A percentile compares a stretch with the other conserved stretches of the same genome.
These are phyloP conservation scores for Leptatherina wallacei DNA, from an alignment of 2,797 vertebrate species.

Conservation along the genomic window DNA sequence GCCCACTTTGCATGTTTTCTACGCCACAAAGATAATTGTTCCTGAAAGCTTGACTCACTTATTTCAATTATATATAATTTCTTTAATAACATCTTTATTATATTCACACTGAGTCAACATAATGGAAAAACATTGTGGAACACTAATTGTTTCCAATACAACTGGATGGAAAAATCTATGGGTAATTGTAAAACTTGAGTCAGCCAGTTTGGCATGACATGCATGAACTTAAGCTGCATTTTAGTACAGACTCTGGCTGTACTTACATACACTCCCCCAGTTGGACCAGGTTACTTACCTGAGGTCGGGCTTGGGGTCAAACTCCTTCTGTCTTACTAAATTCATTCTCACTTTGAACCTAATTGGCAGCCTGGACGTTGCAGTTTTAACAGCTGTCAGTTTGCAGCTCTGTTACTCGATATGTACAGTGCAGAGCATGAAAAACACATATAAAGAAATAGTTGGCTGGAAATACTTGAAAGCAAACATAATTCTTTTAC, in stretches of 20 bases:
- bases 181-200: neutral
- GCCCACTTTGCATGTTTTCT: neutral
- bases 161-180: neutral
- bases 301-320: conserved; percentile 39
- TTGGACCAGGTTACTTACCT: conserved; percentile 43
- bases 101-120: neutral
- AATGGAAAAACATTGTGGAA: neutral
- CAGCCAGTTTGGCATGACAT: neutral
- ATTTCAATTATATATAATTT: neutral
- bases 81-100: neutral
- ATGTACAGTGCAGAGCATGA: neutral
- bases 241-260: neutral
- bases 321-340: conserved; percentile 20
- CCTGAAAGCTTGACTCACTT: neutral
- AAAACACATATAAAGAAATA: conserved; percentile 11
- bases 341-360: conserved; percentile 20
- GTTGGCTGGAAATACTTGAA: neutral
- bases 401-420: conserved; percentile 23
- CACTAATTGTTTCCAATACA: neutral
- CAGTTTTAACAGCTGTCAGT: conserved; percentile 18
- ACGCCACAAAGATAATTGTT: neutral
- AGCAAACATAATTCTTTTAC: neutral
- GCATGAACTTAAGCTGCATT: conserved; percentile 8
- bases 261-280: conserved; percentile 42
- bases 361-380: conserved; percentile 15